phyloP scores from a whole-genome alignment of 23 tunicate genomes.

The Ciona savignyi region DNA sequence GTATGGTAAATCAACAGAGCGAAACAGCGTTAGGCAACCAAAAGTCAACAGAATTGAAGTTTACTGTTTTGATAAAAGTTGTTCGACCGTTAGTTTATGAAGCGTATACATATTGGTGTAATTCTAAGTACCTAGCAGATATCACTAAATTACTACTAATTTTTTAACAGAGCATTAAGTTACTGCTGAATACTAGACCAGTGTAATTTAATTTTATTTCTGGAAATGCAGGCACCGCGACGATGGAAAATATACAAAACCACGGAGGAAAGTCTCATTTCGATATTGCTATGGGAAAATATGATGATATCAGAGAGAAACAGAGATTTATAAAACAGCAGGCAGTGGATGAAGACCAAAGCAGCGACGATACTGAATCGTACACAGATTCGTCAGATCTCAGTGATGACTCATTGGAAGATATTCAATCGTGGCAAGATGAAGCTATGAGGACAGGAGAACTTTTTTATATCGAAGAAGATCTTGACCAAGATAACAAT shows the following conservation, averaged over 20 bases:
- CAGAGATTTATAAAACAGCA: not conserved
- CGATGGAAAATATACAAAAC: not conserved
- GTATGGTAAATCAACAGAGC: not conserved
- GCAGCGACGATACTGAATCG: conserved; percentile 13
- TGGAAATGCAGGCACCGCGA: not conserved
- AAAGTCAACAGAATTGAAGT: too few species aligned
- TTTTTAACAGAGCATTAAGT: too few species aligned
- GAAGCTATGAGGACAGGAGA: conserved; percentile 58
- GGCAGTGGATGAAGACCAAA: not conserved
- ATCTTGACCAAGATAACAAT: not conserved
- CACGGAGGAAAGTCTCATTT: not conserved
- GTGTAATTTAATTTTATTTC: not conserved
- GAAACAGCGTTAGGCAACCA: too few species aligned
- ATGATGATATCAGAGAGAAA: too few species aligned
- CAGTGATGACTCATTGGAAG: conserved; percentile 29
- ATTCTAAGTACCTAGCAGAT: too few species aligned
- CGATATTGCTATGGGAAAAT: not conserved
- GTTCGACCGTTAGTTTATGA: too few species aligned
- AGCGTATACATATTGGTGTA: too few species aligned
- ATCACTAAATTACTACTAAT: too few species aligned
- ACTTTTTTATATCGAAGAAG: conserved; percentile 42
- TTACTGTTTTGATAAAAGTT: too few species aligned
- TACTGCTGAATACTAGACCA: too few species aligned
- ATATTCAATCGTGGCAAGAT: conserved; percentile 34
- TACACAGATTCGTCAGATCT: conserved; percentile 23